Evolutionary conservation across 2,797 vertebrate species (phyloP).

Genomic region (Antennarius maculatus): DNA sequence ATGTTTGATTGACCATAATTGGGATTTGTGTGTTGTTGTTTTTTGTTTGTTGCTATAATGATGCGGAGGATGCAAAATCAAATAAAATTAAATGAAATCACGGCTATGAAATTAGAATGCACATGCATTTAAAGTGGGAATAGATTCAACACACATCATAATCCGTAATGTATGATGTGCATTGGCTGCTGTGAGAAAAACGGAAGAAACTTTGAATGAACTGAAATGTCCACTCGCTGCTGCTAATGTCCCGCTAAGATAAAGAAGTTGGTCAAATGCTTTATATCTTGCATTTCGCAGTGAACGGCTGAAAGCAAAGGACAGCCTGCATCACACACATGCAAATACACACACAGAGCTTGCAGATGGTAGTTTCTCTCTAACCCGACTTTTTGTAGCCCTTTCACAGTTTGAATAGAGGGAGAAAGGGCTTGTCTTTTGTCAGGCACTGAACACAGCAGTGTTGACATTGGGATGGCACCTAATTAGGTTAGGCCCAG

Average conservation of each 20-base stretch:
- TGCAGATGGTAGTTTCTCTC: constrained; percentile 70
- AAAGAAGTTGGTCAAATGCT: constrained; percentile 24
- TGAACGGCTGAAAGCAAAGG: constrained; percentile 33
- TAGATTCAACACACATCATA: not conserved
- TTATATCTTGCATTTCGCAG: constrained; percentile 26
- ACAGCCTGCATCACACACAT: constrained; percentile 38
- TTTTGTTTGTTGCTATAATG: constrained; percentile 59
- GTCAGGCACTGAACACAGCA: constrained; percentile 68
- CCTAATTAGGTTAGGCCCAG: constrained; percentile 79
- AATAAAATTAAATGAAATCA: constrained; percentile 38
- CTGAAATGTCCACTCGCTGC: not conserved
- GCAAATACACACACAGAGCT: constrained; percentile 41
- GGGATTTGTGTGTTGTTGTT: constrained; percentile 59
- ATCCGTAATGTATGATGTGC: constrained; percentile 37
- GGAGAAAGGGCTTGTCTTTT: constrained; percentile 70
- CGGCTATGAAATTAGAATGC: constrained; percentile 48
- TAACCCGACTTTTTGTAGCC: constrained; percentile 62
- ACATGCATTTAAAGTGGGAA: constrained; percentile 39
- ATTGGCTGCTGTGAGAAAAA: constrained; percentile 19
- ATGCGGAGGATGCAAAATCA: constrained; percentile 40
- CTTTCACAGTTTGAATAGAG: constrained; percentile 65
- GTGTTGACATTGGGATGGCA: constrained; percentile 81
- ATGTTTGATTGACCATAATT: constrained; percentile 72
- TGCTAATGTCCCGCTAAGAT: constrained; percentile 12
- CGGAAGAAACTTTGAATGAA: constrained; percentile 7